phyloP scores from a whole-genome alignment of 2,797 vertebrate genomes.

The Sebastes miniatus region DNA sequence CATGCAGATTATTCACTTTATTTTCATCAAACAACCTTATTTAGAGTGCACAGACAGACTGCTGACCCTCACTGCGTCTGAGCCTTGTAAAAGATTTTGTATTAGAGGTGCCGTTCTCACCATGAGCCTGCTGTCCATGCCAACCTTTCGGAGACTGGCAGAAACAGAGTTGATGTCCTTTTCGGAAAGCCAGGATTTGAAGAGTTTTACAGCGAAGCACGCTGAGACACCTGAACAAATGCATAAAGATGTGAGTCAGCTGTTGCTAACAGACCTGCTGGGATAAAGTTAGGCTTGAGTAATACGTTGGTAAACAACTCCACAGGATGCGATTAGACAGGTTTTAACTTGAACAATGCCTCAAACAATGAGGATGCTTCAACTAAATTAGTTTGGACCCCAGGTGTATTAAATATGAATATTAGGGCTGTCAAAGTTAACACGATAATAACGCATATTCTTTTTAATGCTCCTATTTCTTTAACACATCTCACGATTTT shows the following conservation, averaged over 20 bases:
- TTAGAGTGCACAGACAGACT: not conserved
- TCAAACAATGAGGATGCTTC: not conserved
- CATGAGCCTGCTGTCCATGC: slow-evolving; percentile 98
- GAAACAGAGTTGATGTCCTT: slow-evolving; percentile 96
- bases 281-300: slow-evolving; percentile 53
- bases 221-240: slow-evolving; percentile 91
- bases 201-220: slow-evolving; percentile 95
- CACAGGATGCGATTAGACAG: slow-evolving; percentile 35
- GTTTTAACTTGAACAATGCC: slow-evolving; percentile 26
- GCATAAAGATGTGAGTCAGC: slow-evolving; percentile 52
- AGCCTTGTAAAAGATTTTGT: not conserved
- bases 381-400: not conserved
- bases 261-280: slow-evolving; percentile 60
- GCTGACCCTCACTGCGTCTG: not conserved
- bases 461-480: no score
- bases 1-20: not conserved
- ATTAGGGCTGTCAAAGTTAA: no score
- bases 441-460: no score
- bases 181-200: slow-evolving; percentile 98
- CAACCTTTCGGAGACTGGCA: slow-evolving; percentile 92
- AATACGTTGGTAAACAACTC: slow-evolving; percentile 46
- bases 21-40: not conserved
- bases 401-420: not conserved
- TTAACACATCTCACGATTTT: fast-evolving
- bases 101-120: slow-evolving; percentile 68